Evolutionary conservation across 2,797 vertebrate species (phyloP).

Genomic region (Brachyalestes nurse): DNA sequence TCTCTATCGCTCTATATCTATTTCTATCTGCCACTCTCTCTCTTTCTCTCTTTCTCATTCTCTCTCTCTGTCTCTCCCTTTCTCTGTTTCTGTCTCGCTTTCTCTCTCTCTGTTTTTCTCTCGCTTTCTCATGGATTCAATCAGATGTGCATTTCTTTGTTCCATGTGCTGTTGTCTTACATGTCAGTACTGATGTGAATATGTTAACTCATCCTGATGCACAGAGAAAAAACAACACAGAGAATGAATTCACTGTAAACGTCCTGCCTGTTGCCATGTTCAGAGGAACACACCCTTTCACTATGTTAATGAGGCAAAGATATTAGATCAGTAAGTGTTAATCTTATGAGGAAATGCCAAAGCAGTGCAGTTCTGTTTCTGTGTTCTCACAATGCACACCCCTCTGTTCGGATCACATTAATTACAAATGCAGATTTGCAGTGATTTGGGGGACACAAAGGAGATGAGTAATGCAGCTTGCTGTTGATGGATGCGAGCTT

Average conservation of each 20-base stretch:
- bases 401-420: not conserved
- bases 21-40: too few species aligned
- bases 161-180: not conserved
- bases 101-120: too few species aligned
- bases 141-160: not conserved
- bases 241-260: not conserved
- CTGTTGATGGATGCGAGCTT: not conserved
- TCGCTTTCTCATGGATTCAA: not conserved
- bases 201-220: not conserved
- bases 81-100: too few species aligned
- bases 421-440: not conserved
- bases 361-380: conserved; percentile 22
- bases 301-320: not conserved
- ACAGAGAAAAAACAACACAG: not conserved
- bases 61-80: not conserved
- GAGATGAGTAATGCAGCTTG: not conserved
- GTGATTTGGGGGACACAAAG: not conserved
- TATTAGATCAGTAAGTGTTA: not conserved
- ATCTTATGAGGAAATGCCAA: conserved; percentile 13
- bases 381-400: not conserved
- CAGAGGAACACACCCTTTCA: too few species aligned
- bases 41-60: not conserved
- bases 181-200: not conserved
- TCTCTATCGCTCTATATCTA: too few species aligned
- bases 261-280: not conserved